Evolutionary conservation across 2,888 invertebrate species (phyloP).

Genomic region (Tethea ocularis): DNA sequence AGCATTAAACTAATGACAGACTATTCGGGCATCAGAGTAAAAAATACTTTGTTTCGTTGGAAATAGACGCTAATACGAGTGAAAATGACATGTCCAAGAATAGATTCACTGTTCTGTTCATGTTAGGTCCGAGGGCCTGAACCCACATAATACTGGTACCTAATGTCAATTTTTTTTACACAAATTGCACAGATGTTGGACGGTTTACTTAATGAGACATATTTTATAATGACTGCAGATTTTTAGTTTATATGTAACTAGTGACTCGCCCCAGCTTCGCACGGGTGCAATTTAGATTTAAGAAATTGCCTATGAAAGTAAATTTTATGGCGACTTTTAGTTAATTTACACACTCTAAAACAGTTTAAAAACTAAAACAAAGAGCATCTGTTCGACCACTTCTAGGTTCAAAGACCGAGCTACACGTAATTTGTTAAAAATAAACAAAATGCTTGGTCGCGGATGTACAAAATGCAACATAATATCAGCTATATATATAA

Average conservation of each 20-base stretch:
- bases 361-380: too few species aligned
- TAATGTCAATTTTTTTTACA: constrained; percentile 27
- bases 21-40: not conserved
- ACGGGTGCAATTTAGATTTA: too few species aligned
- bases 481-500: not conserved
- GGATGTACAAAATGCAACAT: not conserved
- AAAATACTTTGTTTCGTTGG: not conserved
- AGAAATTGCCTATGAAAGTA: too few species aligned
- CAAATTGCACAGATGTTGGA: constrained; percentile 26
- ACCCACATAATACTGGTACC: constrained; percentile 22
- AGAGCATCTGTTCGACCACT: not conserved
- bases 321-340: too few species aligned
- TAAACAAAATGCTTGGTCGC: not conserved
- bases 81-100: not conserved
- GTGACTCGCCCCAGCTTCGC: too few species aligned
- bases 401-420: constrained; percentile 7
- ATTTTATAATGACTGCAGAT: too few species aligned
- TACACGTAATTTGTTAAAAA: constrained; percentile 5
- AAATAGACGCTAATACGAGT: not conserved
- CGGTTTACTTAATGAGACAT: too few species aligned
- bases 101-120: not conserved
- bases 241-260: too few species aligned
- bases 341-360: not conserved
- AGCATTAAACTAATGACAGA: not conserved
- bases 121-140: not conserved